phyloP scores from a whole-genome alignment of 2,888 invertebrate species.

The Apotomis capreana region DNA sequence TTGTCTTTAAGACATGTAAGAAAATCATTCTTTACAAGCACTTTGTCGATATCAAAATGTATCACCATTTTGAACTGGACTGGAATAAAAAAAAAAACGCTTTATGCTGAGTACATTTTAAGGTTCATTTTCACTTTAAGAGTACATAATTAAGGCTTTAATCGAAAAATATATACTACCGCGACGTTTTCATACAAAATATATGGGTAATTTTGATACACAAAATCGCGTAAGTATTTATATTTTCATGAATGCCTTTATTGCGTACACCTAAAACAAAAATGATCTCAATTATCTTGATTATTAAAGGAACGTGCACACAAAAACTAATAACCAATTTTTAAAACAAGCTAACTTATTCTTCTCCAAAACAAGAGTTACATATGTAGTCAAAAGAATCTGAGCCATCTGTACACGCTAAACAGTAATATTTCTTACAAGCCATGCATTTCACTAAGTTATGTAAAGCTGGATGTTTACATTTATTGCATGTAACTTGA shows the following conservation, averaged over 20 bases:
- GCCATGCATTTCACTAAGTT: constrained; percentile 18
- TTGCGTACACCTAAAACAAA: too few relatives aligned
- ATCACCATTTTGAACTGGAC: constrained; percentile 13
- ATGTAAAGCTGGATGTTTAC: constrained; percentile 14
- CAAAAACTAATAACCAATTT: too few relatives aligned
- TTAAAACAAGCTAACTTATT: not conserved
- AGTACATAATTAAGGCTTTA: too few relatives aligned
- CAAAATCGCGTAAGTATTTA: too few relatives aligned
- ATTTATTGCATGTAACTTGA: constrained; percentile 23
- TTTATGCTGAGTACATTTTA: not conserved
- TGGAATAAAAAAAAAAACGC: too few relatives aligned
- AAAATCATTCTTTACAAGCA: constrained; percentile 21
- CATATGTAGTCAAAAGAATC: constrained; percentile 21
- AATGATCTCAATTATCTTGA: too few relatives aligned
- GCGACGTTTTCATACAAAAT: too few relatives aligned
- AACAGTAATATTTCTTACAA: constrained; percentile 21
- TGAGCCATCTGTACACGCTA: constrained; percentile 14
- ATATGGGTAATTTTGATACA: too few relatives aligned
- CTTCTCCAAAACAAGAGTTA: constrained; percentile 15
- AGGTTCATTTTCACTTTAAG: not conserved
- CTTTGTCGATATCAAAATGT: constrained; percentile 27
- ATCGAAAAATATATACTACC: not conserved
- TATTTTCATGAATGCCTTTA: too few relatives aligned
- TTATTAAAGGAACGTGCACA: too few relatives aligned
- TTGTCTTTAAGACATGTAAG: constrained; percentile 7